phyloP scores from a whole-genome alignment of 1,140 invertebrate genomes.

The Apis cerana region DNA sequence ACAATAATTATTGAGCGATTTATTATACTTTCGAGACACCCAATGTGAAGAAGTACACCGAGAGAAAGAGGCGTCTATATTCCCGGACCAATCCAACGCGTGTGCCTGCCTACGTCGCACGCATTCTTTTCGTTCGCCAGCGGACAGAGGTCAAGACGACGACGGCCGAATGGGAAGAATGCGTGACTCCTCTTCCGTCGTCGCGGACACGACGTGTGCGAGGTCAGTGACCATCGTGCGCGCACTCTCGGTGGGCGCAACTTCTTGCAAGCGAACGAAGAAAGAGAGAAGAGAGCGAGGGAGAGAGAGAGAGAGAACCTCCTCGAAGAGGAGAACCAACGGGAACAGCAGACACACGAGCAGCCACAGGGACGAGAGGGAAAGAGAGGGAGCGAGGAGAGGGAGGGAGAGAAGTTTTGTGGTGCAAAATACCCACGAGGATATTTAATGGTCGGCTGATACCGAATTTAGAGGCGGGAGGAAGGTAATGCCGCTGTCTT shows the following conservation, averaged over 20 bases:
- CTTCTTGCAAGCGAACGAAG: constrained; percentile 55
- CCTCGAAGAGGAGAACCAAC: constrained; percentile 33
- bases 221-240: constrained; percentile 74
- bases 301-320: background rate
- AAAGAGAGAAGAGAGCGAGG: constrained; percentile 5
- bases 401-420: constrained; percentile 2
- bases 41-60: background rate
- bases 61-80: background rate
- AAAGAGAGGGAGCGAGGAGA: constrained; percentile 1
- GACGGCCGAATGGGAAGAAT: constrained; percentile 66
- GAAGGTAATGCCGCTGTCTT: constrained; percentile 14
- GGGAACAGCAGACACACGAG: constrained; percentile 31
- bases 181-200: constrained; percentile 67
- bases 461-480: constrained; percentile 58
- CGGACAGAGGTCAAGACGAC: constrained; percentile 56
- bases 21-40: background rate
- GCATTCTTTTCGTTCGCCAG: constrained; percentile 47
- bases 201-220: constrained; percentile 68
- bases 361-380: constrained; percentile 21
- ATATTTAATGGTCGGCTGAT: constrained; percentile 59
- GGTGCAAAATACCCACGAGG: constrained; percentile 33
- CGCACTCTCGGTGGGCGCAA: constrained; percentile 57
- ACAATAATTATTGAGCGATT: background rate
- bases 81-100: constrained; percentile 43
- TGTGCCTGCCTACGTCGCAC: constrained; percentile 46